These are phyloP conservation scores for Myoxocephalus aenaeus DNA, from an alignment of 2,797 vertebrate species.

Conservation along the genomic window DNA sequence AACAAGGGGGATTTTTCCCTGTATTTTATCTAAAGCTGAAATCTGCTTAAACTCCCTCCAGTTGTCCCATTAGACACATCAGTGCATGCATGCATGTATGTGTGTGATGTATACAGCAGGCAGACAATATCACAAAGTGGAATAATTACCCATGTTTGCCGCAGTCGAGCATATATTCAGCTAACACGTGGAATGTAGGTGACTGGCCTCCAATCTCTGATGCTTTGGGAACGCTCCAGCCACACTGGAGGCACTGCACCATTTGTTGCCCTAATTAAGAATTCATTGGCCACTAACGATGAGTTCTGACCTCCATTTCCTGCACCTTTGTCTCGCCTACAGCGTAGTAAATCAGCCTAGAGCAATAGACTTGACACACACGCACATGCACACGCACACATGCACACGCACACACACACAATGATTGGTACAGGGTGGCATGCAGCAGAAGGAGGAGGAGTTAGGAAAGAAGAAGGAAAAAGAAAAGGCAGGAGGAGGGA, in stretches of 20 bases:
- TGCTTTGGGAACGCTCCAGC: constrained; percentile 69
- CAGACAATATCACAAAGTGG: constrained; percentile 12
- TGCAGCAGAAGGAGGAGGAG: constrained; percentile 44
- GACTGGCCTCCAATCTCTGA: constrained; percentile 60
- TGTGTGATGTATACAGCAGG: background rate
- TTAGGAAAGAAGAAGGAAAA: background rate
- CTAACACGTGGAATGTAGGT: constrained; percentile 52
- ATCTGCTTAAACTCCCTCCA: constrained; percentile 18
- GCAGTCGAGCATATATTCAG: constrained; percentile 54
- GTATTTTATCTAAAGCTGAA: constrained; percentile 26
- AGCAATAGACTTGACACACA: constrained; percentile 58
- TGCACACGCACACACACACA: background rate
- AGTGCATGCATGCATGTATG: constrained; percentile 3
- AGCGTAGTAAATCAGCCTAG: constrained; percentile 68
- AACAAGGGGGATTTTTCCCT: background rate
- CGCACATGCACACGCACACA: background rate
- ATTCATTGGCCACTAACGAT: constrained; percentile 84
- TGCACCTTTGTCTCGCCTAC: constrained; percentile 67
- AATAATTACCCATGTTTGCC: constrained; percentile 43
- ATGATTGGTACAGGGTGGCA: constrained; percentile 47
- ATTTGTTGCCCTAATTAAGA: constrained; percentile 86
- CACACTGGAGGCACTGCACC: constrained; percentile 73
- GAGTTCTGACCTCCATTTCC: constrained; percentile 81
- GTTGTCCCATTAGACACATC: constrained; percentile 5
- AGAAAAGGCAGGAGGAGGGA: constrained; percentile 6